phyloP scores from a whole-genome alignment of 2,113 vertebrate species.

The Brachirus orientalis region DNA sequence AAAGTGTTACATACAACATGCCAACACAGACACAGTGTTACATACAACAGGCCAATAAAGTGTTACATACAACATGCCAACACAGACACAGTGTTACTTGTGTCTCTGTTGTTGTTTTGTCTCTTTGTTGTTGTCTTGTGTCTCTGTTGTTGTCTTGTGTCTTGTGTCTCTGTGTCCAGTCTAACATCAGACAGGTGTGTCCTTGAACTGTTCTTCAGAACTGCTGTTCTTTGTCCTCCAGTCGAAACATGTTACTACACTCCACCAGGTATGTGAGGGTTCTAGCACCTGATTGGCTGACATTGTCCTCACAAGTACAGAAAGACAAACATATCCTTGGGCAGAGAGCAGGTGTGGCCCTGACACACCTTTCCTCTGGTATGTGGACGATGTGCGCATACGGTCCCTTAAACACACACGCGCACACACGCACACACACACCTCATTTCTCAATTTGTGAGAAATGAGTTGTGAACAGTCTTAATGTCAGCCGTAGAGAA shows the following conservation, averaged over 20 bases:
- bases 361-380: slow-evolving; percentile 56
- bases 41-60: no score
- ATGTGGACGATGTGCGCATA: slow-evolving; percentile 36
- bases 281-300: neutral
- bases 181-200: no score
- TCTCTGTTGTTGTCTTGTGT: no score
- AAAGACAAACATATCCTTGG: slow-evolving; percentile 21
- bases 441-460: no score
- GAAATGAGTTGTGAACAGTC: no score
- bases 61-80: neutral
- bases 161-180: no score
- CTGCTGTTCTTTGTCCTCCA: neutral
- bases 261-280: neutral
- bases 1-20: neutral
- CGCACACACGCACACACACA: slow-evolving; percentile 22
- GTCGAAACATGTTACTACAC: neutral
- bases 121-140: no score
- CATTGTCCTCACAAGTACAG: slow-evolving; percentile 5
- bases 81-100: neutral
- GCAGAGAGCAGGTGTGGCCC: slow-evolving; percentile 43
- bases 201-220: neutral
- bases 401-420: no score
- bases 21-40: neutral
- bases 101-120: no score
- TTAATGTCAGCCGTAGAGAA: no score